Evolutionary conservation across 2,888 invertebrate genomes (phyloP), one percentile per base, ranked within the genome.

Genomic region (Hybos culiciformis): DNA sequence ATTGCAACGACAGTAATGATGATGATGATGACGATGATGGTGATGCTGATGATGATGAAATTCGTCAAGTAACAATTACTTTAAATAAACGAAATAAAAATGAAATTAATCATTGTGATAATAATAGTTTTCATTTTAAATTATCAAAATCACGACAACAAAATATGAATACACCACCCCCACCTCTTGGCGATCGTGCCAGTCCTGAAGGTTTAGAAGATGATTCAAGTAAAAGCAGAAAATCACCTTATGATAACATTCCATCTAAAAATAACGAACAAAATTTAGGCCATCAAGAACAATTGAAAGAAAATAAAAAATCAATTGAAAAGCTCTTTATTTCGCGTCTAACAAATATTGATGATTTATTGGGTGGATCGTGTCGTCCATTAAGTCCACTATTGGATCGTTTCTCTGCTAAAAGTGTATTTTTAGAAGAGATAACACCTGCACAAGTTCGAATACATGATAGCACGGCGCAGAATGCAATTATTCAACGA

Each of bases 281-380:
- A 21, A 44, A 31, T 26, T 45, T 46, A 32, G 3, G 15, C 12
- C 65, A 53, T 60, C 66, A 29, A 12, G 53, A 59, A 70, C 69
- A 29, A 12, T n/a, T 37, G 3, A n/a, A 19, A 32, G 36, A 39
- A n/a, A 12, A 2, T 9, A 21, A 44, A 18, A 32, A 20, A 18
- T 45, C 39, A 33, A 33, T 45, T 37, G 58, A 56, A 39, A 60
- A 62, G 43, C 66, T 77, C 42, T 93, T 87, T 61, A 86, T 90
- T 51, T 87, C 90, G 11, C 75, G 78, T 44, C 85, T 85, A 62
- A 81, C 80, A 33, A 85, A 90, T 63, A 90, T 92, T 53, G 91
- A 91, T 60, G 92, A 93, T 58, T 76, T 93, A 59, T 70, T 93
- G 47, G 91, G 88, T 37, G 70, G 70, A 41, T 62, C 69, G 34